Conservation (phyloP, 1,140 invertebrate species). For the Limonius californicus region DNA sequence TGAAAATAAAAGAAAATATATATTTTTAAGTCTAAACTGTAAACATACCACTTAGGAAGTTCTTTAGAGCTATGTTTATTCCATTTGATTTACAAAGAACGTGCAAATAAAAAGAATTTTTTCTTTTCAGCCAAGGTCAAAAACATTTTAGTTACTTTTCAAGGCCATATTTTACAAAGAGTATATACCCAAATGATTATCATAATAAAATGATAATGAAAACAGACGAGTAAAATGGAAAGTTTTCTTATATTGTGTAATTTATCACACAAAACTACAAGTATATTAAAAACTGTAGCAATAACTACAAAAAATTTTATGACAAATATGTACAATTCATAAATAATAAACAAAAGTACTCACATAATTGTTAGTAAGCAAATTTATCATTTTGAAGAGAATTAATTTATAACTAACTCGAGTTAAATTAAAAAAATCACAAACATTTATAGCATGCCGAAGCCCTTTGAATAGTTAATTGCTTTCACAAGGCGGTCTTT, state of each 20-base stretch:
- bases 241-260: slow-evolving; percentile 7
- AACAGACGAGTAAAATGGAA: too few species aligned
- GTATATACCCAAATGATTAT: too few species aligned
- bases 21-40: too few species aligned
- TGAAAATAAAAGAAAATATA: too few species aligned
- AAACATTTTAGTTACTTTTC: too few species aligned
- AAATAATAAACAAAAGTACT: neutral
- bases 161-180: too few species aligned
- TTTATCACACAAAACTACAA: slow-evolving; percentile 2
- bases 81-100: too few species aligned
- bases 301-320: slow-evolving; percentile 4
- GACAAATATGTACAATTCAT: slow-evolving; percentile 8
- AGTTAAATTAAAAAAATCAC: neutral
- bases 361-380: slow-evolving; percentile 5
- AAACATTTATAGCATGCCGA: slow-evolving; percentile 71
- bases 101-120: too few species aligned
- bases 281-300: slow-evolving; percentile 2
- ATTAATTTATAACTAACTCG: neutral
- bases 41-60: too few species aligned
- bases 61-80: too few species aligned
- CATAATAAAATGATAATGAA: too few species aligned
- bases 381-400: neutral
- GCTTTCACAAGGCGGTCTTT: slow-evolving; percentile 85
- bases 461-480: slow-evolving; percentile 84
- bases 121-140: too few species aligned